phyloP scores from a whole-genome alignment of 1,140 invertebrate species.

The Dendroctonus ponderosae region DNA sequence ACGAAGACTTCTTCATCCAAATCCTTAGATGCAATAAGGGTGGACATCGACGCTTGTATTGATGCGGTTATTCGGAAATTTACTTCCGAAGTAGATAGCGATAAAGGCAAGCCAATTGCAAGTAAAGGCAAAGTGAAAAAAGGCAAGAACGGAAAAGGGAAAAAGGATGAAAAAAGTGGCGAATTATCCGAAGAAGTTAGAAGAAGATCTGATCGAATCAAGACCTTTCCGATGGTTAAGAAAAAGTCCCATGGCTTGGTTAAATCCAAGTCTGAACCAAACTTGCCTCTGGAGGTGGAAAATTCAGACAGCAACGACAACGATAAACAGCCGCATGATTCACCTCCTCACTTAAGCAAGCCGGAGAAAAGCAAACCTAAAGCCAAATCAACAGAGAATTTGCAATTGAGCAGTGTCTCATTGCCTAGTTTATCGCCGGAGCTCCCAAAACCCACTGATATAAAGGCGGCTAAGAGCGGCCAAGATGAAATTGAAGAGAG shows the following conservation, averaged over 20 bases:
- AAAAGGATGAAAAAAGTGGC: slow-evolving; percentile 24
- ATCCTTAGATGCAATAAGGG: background rate
- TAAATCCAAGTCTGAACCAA: slow-evolving; percentile 36
- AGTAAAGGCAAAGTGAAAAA: slow-evolving; percentile 17
- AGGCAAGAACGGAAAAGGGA: slow-evolving; percentile 29
- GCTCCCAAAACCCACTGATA: slow-evolving; percentile 22
- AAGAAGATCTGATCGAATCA: slow-evolving; percentile 59
- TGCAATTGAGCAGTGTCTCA: background rate
- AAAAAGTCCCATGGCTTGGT: slow-evolving; percentile 59
- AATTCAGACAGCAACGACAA: slow-evolving; percentile 29
- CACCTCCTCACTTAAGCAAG: slow-evolving; percentile 21
- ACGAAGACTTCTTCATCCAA: too few species aligned
- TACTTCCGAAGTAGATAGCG: slow-evolving; percentile 10
- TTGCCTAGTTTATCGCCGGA: slow-evolving; percentile 3
- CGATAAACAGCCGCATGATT: slow-evolving; percentile 25
- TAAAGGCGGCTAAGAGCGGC: slow-evolving; percentile 65
- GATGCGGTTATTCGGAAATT: slow-evolving; percentile 22
- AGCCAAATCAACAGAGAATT: slow-evolving; percentile 32
- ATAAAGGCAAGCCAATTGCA: background rate
- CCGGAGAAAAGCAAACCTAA: slow-evolving; percentile 24
- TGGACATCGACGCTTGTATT: slow-evolving; percentile 11
- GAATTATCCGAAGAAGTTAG: slow-evolving; percentile 46
- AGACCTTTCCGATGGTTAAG: slow-evolving; percentile 59
- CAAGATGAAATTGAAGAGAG: slow-evolving; percentile 65
- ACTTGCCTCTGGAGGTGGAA: slow-evolving; percentile 43